phyloP scores from a whole-genome alignment of 64 coral and sea anemone species.

The Cladopsammia gracilis region DNA sequence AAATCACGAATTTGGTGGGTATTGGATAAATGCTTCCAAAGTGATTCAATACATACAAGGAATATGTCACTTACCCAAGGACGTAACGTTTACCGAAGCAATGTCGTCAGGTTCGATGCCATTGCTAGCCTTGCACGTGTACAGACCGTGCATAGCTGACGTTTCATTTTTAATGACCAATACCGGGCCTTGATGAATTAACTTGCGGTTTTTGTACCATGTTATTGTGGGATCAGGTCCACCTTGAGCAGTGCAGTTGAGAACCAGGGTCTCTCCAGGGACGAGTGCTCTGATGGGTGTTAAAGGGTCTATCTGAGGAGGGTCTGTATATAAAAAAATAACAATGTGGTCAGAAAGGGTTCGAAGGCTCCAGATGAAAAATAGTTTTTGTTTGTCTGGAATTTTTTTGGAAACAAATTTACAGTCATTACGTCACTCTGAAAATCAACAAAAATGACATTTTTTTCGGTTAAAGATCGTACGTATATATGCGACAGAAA shows the following conservation, averaged over 20 bases:
- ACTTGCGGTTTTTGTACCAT: conserved; percentile 36
- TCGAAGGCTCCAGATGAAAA: too few species aligned
- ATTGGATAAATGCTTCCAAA: too few species aligned
- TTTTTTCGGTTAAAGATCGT: too few species aligned
- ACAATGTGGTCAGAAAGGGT: not conserved
- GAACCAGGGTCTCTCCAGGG: not conserved
- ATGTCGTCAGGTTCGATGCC: conserved; percentile 38
- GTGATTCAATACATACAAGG: not conserved
- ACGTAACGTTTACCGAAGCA: not conserved
- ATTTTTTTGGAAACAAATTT: too few species aligned
- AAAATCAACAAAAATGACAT: too few species aligned
- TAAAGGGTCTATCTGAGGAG: conserved; percentile 4
- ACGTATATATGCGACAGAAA: too few species aligned
- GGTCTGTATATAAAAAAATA: not conserved
- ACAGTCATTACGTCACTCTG: too few species aligned
- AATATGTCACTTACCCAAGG: not conserved
- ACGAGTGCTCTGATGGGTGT: not conserved
- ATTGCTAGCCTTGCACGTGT: conserved; percentile 38
- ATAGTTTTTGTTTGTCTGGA: too few species aligned
- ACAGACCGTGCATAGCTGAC: not conserved
- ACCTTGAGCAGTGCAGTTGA: conserved; percentile 11
- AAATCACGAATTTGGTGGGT: too few species aligned
- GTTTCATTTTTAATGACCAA: conserved; percentile 24
- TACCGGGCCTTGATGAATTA: not conserved
- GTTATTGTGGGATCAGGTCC: conserved; percentile 39